Percentiles rank a stretch among this genome's conserved stretches.
Conservation (phyloP, 2,888 invertebrate genomes). For the Lacanobia oleracea region DNA sequence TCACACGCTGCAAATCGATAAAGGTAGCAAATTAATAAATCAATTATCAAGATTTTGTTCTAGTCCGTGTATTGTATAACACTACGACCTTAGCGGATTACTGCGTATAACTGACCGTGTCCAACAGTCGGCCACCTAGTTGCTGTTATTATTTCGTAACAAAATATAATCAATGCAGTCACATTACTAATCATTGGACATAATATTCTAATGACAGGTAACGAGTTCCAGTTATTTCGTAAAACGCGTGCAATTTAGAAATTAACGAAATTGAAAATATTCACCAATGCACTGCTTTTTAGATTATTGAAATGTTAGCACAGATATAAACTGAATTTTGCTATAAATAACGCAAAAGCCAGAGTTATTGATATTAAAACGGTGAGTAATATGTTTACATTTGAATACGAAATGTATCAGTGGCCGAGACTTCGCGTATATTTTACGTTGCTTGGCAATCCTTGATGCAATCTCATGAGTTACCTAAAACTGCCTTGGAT, state of each 20-base stretch:
- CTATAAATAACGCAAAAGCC: slow-evolving; percentile 38
- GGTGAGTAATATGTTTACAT: slow-evolving; percentile 44
- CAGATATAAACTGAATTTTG: slow-evolving; percentile 11
- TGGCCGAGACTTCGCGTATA: slow-evolving; percentile 33
- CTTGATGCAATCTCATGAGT: slow-evolving; percentile 50
- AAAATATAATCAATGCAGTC: slow-evolving; percentile 77
- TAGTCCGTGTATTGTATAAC: slow-evolving; percentile 68
- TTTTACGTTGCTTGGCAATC: slow-evolving; percentile 43
- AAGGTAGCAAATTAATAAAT: slow-evolving; percentile 44
- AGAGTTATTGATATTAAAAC: slow-evolving; percentile 47
- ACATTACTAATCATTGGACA: slow-evolving; percentile 75
- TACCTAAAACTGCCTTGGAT: slow-evolving; percentile 48
- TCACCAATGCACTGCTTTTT: slow-evolving; percentile 5
- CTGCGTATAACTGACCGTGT: slow-evolving; percentile 83
- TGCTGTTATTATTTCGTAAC: slow-evolving; percentile 78
- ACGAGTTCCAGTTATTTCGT: slow-evolving; percentile 39
- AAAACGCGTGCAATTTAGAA: slow-evolving; percentile 20
- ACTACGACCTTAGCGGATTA: slow-evolving; percentile 81
- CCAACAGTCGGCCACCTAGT: slow-evolving; percentile 68
- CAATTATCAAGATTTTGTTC: slow-evolving; percentile 49
- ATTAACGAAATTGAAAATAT: slow-evolving; percentile 14
- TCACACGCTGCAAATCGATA: slow-evolving; percentile 40
- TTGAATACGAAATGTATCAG: slow-evolving; percentile 49
- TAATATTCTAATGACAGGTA: slow-evolving; percentile 50
- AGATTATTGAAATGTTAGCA: slow-evolving; percentile 18